Percentiles rank a stretch among this genome's conserved stretches.
Evolutionary conservation across 2,797 vertebrate species (phyloP).

Genomic region (Sebastes paucispinis): DNA sequence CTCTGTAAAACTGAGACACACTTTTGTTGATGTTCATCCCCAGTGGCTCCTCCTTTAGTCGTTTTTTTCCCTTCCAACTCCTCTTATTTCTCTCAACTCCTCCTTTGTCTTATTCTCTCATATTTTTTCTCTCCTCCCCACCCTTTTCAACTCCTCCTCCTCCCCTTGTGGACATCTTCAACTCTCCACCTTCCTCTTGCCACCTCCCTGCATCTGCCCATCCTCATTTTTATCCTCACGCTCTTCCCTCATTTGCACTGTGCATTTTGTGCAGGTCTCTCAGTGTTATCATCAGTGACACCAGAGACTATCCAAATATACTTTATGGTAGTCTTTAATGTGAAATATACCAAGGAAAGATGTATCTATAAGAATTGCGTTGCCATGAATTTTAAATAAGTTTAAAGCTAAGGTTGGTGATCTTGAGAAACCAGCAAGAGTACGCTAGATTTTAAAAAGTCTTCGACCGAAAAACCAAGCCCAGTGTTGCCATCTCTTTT

Average conservation of each 20-base stretch:
- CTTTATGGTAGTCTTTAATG: not conserved
- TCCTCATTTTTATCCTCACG: not conserved
- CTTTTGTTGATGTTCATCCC: conserved; percentile 26
- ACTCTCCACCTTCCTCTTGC: not conserved
- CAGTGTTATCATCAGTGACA: not conserved
- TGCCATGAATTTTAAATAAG: not conserved
- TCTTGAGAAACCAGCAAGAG: too few species aligned
- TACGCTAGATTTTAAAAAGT: too few species aligned
- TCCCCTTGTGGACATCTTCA: conserved; percentile 3
- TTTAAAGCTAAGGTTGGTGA: not conserved
- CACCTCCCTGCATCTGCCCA: not conserved
- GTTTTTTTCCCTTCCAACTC: not conserved
- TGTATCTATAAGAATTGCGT: not conserved
- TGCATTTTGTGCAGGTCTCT: not conserved
- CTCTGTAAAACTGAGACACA: conserved; percentile 16
- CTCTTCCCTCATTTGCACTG: not conserved
- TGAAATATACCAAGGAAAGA: not conserved
- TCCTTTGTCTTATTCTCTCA: conserved; percentile 9
- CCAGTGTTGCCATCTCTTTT: too few species aligned
- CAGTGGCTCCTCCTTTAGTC: conserved; percentile 22
- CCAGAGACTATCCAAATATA: not conserved
- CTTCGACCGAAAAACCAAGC: too few species aligned
- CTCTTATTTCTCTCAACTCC: conserved; percentile 12
- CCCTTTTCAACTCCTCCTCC: conserved; percentile 25
- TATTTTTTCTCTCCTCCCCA: conserved; percentile 1